Evolutionary conservation across 1,140 invertebrate genomes (phyloP).

Genomic region (Apis dorsata): DNA sequence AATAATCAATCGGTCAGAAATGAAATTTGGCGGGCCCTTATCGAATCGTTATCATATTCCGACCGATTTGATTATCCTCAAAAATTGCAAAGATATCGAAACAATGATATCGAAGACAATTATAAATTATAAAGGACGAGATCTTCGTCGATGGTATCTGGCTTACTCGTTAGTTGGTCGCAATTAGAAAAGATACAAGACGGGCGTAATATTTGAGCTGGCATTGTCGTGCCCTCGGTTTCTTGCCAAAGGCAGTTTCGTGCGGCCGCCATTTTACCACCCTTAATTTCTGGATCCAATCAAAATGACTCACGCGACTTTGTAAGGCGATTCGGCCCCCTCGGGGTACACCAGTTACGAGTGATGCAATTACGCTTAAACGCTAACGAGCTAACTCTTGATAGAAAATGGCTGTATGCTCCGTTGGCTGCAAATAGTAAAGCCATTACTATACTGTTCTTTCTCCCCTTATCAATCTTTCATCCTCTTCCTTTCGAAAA

Average conservation of each 20-base stretch:
- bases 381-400: conserved; percentile 79
- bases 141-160: neutral
- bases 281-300: conserved; percentile 78
- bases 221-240: conserved; percentile 45
- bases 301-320: conserved; percentile 76
- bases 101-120: conserved; percentile 7
- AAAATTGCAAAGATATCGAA: neutral
- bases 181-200: conserved; percentile 49
- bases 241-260: conserved; percentile 58
- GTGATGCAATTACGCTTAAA: conserved; percentile 79
- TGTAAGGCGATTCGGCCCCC: conserved; percentile 61
- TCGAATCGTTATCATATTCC: too few species aligned
- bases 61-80: neutral
- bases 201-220: conserved; percentile 40
- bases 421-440: conserved; percentile 77
- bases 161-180: conserved; percentile 24
- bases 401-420: conserved; percentile 80
- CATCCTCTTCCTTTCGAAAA: neutral
- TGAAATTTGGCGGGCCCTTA: too few species aligned
- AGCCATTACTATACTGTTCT: conserved; percentile 73
- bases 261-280: conserved; percentile 72
- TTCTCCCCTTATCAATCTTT: conserved; percentile 24
- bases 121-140: conserved; percentile 43
- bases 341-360: conserved; percentile 72
- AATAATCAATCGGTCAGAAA: neutral